Evolutionary conservation across 2,888 invertebrate genomes (phyloP).

Genomic region (Calameuta filiformis): DNA sequence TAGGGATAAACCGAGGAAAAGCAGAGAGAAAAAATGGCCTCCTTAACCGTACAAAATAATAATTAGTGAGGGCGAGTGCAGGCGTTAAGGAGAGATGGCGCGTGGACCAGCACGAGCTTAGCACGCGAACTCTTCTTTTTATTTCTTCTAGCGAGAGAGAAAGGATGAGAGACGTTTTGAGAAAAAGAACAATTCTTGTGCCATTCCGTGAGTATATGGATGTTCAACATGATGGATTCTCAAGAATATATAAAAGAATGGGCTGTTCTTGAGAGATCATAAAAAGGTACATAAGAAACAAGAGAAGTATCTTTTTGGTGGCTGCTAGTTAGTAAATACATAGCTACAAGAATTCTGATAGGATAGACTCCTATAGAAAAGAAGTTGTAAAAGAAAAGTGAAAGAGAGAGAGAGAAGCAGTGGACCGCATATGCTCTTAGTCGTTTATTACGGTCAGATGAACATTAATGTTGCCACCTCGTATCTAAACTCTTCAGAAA

Average conservation of each 20-base stretch:
- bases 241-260: background rate
- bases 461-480: slow-evolving; percentile 3
- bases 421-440: background rate
- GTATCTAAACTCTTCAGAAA: slow-evolving; percentile 1
- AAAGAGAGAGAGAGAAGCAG: background rate
- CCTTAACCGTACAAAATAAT: background rate
- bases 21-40: background rate
- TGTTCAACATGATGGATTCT: background rate
- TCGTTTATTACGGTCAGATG: background rate
- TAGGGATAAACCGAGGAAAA: background rate
- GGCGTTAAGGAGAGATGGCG: background rate
- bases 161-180: background rate
- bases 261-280: background rate
- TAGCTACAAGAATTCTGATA: background rate
- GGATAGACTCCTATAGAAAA: background rate
- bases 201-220: background rate
- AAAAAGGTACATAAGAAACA: background rate
- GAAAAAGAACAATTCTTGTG: background rate
- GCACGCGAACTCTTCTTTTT: background rate
- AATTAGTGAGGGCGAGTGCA: background rate
- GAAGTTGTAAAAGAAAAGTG: background rate
- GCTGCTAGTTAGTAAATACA: background rate
- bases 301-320: background rate
- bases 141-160: background rate
- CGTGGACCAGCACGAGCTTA: background rate